Evolutionary conservation across 2,113 vertebrate species (phyloP).

Genomic region (rat (Rattus norvegicus)): DNA sequence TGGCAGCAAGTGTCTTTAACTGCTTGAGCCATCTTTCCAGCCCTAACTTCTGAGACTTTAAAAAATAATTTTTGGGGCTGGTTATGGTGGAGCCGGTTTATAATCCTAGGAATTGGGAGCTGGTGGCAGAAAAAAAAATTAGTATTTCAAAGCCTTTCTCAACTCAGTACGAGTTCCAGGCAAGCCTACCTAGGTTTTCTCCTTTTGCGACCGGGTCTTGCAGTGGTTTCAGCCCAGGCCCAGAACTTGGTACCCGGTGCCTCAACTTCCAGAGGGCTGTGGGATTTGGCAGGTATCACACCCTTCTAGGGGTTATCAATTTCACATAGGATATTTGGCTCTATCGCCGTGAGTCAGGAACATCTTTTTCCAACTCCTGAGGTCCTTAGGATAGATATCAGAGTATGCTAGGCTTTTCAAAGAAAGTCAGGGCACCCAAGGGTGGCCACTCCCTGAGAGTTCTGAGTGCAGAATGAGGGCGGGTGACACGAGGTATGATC

Average conservation of each 20-base stretch:
- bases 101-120: not conserved
- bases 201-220: not conserved
- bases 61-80: not conserved
- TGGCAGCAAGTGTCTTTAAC: not conserved
- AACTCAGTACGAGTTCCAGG: not conserved
- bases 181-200: not conserved
- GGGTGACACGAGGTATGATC: not conserved
- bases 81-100: not conserved
- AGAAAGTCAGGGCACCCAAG: not conserved
- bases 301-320: not conserved
- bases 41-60: not conserved
- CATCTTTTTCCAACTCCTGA: not conserved
- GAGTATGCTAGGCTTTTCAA: not conserved
- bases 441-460: fast-evolving
- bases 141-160: not conserved
- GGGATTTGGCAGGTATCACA: not conserved
- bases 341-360: not conserved
- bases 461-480: not conserved
- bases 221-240: not conserved
- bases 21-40: not conserved
- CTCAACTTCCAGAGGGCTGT: not conserved
- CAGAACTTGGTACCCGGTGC: not conserved
- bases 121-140: not conserved
- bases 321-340: constrained; percentile 23
- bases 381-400: not conserved